Evolutionary conservation across 2,888 invertebrate species (phyloP).

Genomic region (Microplitis deprimator): DNA sequence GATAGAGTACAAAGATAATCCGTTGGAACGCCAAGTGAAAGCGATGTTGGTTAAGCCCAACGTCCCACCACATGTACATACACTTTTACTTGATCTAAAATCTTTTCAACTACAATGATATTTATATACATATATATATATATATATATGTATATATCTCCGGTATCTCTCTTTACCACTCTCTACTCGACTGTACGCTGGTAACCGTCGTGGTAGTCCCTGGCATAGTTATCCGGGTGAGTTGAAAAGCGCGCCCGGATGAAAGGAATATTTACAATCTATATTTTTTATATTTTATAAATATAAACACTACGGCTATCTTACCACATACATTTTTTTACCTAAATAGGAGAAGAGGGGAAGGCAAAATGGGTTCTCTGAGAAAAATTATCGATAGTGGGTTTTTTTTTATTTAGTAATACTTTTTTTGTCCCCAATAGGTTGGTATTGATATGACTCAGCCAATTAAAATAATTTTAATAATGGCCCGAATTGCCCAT

Average conservation of each 20-base stretch:
- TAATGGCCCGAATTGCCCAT: too few species aligned
- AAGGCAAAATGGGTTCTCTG: too few species aligned
- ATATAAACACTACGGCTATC: neutral
- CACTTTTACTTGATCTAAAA: conserved; percentile 64
- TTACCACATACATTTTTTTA: neutral
- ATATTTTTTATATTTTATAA: neutral
- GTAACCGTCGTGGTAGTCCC: conserved; percentile 59
- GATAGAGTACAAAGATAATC: conserved; percentile 37
- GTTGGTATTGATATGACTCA: too few species aligned
- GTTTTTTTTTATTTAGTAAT: too few species aligned
- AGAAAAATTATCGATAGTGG: too few species aligned
- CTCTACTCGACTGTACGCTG: conserved; percentile 48
- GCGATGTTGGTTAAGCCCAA: conserved; percentile 56
- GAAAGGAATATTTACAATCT: conserved; percentile 27
- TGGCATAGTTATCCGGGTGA: conserved; percentile 64
- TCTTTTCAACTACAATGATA: conserved; percentile 24
- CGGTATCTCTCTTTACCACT: conserved; percentile 19
- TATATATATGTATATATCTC: neutral
- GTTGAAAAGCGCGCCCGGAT: conserved; percentile 56
- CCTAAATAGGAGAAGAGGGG: neutral
- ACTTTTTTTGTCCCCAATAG: too few species aligned
- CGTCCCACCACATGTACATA: conserved; percentile 47
- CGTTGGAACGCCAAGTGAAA: conserved; percentile 59
- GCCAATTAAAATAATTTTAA: too few species aligned
- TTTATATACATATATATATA: neutral